Evolutionary conservation across 1,140 invertebrate genomes (phyloP).

Genomic region (Danaus melanippus): DNA sequence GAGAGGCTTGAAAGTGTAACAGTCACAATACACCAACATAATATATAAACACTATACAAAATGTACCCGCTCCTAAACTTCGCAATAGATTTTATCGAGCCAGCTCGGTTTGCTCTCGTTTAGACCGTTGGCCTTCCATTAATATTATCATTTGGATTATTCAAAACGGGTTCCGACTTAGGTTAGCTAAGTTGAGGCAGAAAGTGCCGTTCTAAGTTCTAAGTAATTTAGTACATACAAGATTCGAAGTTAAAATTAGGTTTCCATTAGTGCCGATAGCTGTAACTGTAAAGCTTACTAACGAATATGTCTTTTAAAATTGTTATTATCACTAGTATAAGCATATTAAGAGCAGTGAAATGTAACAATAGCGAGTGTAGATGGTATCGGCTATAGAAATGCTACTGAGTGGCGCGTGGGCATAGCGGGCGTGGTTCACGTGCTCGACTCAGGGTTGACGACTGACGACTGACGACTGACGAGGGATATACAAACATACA

Average conservation of each 20-base stretch:
- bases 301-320: too few species aligned
- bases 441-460: slow-evolving; percentile 35
- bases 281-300: too few species aligned
- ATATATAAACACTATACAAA: slow-evolving; percentile 6
- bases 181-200: too few species aligned
- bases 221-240: too few species aligned
- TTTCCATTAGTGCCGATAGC: too few species aligned
- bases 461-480: slow-evolving; percentile 17
- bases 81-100: slow-evolving; percentile 20
- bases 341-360: too few species aligned
- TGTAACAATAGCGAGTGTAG: slow-evolving; percentile 21
- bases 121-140: slow-evolving; percentile 1
- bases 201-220: too few species aligned
- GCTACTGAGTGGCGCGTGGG: slow-evolving; percentile 42
- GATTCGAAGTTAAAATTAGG: too few species aligned
- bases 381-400: slow-evolving; percentile 34
- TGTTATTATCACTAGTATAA: too few species aligned
- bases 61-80: slow-evolving; percentile 11
- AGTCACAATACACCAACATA: slow-evolving; percentile 17
- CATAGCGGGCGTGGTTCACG: slow-evolving; percentile 34
- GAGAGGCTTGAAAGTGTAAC: slow-evolving; percentile 36
- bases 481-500: too few species aligned
- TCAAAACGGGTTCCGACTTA: too few species aligned
- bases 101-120: slow-evolving; percentile 7
- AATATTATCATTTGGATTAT: too few species aligned